Conservation (phyloP, 2,888 invertebrate genomes). For the Erpobdella octoculata region DNA sequence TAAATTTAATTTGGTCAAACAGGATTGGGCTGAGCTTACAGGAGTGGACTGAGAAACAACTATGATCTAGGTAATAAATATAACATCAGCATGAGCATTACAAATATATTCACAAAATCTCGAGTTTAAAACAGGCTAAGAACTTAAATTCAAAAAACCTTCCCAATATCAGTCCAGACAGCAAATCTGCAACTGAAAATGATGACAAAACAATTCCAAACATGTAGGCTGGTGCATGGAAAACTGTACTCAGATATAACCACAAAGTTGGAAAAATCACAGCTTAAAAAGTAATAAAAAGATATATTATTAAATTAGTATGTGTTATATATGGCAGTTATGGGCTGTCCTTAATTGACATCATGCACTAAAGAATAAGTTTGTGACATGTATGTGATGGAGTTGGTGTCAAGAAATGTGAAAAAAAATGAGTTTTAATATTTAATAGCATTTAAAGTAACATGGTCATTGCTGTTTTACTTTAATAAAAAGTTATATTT, state of each 20-base stretch:
- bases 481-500: too few species aligned
- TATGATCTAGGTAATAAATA: neutral
- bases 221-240: conserved; percentile 47
- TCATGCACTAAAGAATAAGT: too few species aligned
- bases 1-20: neutral
- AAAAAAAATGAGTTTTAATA: too few species aligned
- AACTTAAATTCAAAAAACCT: conserved; percentile 38
- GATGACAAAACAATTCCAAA: conserved; percentile 52
- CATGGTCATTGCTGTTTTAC: too few species aligned
- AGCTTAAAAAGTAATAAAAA: conserved; percentile 43
- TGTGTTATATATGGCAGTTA: neutral
- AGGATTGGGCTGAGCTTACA: neutral
- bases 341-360: too few species aligned
- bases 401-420: too few species aligned
- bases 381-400: conserved; percentile 12
- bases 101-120: neutral
- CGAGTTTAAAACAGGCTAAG: neutral
- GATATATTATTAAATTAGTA: neutral
- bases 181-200: conserved; percentile 51
- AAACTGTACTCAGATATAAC: conserved; percentile 50
- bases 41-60: neutral
- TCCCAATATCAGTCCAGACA: conserved; percentile 52
- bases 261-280: conserved; percentile 54
- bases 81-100: neutral
- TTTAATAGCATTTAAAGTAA: too few species aligned